phyloP scores from a whole-genome alignment of 2,113 vertebrate species.

The Leucoraja erinaceus region DNA sequence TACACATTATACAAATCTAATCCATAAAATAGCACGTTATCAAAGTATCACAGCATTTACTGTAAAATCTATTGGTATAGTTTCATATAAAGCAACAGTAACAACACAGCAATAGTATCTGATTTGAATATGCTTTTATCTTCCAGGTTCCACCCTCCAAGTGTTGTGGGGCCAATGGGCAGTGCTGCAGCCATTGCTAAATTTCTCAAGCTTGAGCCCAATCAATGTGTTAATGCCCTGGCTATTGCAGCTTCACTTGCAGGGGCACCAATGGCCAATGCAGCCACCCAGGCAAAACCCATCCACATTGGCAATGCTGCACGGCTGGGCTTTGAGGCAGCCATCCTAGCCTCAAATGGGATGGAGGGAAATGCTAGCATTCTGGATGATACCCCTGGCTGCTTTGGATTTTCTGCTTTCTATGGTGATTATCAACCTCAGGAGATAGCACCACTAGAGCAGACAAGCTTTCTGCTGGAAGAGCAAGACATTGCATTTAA shows the following conservation, averaged over 20 bases:
- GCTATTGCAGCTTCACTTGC: constrained; percentile 74
- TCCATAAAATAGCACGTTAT: neutral
- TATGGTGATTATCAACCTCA: constrained; percentile 68
- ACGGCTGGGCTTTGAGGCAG: constrained; percentile 74
- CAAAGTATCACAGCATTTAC: neutral
- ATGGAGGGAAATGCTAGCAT: constrained; percentile 67
- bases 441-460: constrained; percentile 46
- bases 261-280: constrained; percentile 82
- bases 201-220: constrained; percentile 59
- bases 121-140: neutral
- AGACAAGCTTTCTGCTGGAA: constrained; percentile 65
- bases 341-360: constrained; percentile 69
- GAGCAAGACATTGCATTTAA: constrained; percentile 80
- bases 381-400: constrained; percentile 66
- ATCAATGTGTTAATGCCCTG: constrained; percentile 65
- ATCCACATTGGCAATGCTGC: constrained; percentile 74
- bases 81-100: neutral
- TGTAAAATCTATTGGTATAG: neutral
- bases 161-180: constrained; percentile 76
- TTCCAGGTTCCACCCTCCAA: constrained; percentile 77
- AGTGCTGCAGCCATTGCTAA: constrained; percentile 71
- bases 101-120: neutral
- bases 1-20: too few species aligned
- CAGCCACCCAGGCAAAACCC: constrained; percentile 77
- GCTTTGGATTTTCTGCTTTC: constrained; percentile 74